These are phyloP conservation scores for Myocastor coypus DNA, from an alignment of 2,113 vertebrate species.

Conservation along the genomic window DNA sequence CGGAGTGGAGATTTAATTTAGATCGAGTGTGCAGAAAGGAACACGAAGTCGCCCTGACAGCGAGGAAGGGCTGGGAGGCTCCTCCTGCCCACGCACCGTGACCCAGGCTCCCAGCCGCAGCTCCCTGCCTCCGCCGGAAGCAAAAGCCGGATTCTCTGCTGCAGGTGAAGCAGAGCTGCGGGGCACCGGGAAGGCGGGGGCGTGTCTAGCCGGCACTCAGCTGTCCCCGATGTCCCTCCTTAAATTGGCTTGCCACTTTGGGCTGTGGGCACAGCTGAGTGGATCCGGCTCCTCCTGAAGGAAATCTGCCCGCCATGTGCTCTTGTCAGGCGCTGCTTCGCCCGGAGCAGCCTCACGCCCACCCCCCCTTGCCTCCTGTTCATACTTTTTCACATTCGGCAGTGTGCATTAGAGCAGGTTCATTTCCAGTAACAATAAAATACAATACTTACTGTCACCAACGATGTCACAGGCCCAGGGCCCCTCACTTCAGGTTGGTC, in stretches of 20 bases:
- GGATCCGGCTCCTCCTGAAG: neutral
- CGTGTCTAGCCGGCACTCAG: neutral
- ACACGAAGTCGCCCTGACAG: constrained; percentile 55
- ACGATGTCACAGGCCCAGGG: neutral
- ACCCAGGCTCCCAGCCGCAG: neutral
- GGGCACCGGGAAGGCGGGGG: neutral
- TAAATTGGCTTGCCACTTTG: neutral
- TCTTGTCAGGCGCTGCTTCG: neutral
- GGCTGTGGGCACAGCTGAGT: neutral
- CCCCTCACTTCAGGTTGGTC: neutral
- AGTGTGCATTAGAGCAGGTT: neutral
- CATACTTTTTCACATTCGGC: neutral
- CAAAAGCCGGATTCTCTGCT: neutral
- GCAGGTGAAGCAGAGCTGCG: neutral
- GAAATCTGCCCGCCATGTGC: neutral
- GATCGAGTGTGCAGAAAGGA: constrained; percentile 46
- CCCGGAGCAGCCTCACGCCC: no score
- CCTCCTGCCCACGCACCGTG: neutral
- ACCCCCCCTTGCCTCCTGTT: neutral
- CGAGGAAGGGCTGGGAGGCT: constrained; percentile 6
- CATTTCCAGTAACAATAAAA: neutral
- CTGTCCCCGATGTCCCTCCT: neutral
- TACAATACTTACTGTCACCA: neutral
- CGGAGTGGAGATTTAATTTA: constrained; percentile 72
- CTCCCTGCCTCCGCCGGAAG: neutral